These are phyloP conservation scores for Holotrichia oblita DNA, from an alignment of 1,140 invertebrate genomes.

Conservation along the genomic window DNA sequence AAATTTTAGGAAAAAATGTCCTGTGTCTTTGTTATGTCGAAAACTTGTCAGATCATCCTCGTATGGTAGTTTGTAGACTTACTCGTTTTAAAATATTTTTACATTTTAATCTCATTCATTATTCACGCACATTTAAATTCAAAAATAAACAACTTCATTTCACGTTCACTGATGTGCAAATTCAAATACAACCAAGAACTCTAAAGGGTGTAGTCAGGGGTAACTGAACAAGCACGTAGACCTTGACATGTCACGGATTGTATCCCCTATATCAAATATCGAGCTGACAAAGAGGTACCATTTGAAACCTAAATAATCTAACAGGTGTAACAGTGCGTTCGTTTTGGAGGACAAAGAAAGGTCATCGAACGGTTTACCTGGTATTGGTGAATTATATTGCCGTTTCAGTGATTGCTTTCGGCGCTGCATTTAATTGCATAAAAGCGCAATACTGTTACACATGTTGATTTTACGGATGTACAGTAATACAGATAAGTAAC, in stretches of 20 bases:
- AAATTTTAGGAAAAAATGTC: no score
- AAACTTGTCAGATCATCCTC: no score
- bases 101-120: no score
- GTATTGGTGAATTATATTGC: background rate
- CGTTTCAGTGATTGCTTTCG: conserved; percentile 7
- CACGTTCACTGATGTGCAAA: no score
- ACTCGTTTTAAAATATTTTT: no score
- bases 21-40: no score
- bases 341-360: conserved; percentile 44
- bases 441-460: conserved; percentile 32
- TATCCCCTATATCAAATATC: conserved; percentile 38
- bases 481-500: no score
- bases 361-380: conserved; percentile 43
- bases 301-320: conserved; percentile 42
- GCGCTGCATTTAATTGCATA: conserved; percentile 25
- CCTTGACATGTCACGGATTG: conserved; percentile 39
- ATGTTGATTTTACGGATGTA: conserved; percentile 10
- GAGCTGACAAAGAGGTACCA: conserved; percentile 37
- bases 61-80: no score
- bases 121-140: no score
- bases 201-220: background rate
- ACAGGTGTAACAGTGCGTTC: conserved; percentile 44
- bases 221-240: conserved; percentile 24
- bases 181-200: background rate
- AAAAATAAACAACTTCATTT: no score